Evolutionary conservation across 2,113 vertebrate genomes (phyloP).

Genomic region (Sprattus sprattus): DNA sequence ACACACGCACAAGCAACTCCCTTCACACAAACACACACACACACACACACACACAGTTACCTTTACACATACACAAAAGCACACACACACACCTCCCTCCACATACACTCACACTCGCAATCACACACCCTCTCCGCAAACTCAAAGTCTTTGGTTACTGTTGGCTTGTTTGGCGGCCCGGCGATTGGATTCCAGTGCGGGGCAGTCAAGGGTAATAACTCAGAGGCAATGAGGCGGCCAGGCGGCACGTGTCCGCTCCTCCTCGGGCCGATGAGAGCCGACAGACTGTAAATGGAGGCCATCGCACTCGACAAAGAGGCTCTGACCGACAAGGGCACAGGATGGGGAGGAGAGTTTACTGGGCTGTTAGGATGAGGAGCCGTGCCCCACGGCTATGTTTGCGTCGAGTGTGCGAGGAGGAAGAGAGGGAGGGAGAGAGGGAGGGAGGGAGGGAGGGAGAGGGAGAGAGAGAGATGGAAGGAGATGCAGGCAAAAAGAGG

Average conservation of each 20-base stretch:
- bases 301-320: constrained; percentile 16
- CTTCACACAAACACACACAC: not conserved
- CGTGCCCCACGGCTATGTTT: constrained; percentile 31
- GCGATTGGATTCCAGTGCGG: not conserved
- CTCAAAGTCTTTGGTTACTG: not conserved
- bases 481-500: constrained; percentile 6
- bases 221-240: constrained; percentile 23
- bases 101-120: not conserved
- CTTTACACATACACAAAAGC: not conserved
- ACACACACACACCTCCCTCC: not conserved
- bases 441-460: not conserved
- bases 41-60: not conserved
- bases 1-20: constrained; percentile 10
- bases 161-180: not conserved
- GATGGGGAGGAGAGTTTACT: constrained; percentile 30
- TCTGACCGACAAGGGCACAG: constrained; percentile 36
- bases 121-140: not conserved
- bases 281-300: constrained; percentile 47
- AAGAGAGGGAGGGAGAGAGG: too few species aligned
- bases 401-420: not conserved
- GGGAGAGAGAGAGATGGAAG: not conserved
- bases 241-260: constrained; percentile 22
- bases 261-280: constrained; percentile 18
- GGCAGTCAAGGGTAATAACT: constrained; percentile 33
- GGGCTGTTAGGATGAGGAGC: constrained; percentile 15